Evolutionary conservation across 1,140 invertebrate genomes (phyloP), one percentile per base, ranked within the genome.

Genomic region (Orussus abietinus): DNA sequence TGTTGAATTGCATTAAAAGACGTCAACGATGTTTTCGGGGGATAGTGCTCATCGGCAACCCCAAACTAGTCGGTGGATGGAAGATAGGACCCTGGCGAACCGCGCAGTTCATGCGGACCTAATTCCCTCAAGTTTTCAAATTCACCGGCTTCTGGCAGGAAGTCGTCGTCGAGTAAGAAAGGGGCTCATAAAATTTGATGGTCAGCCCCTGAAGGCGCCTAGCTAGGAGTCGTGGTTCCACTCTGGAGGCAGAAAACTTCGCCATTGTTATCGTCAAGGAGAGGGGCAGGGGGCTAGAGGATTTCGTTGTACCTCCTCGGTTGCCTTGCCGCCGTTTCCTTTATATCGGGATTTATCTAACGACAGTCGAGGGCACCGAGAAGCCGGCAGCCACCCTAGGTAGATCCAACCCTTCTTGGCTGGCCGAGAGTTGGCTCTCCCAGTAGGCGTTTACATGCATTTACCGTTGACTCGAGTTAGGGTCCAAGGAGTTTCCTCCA

Each of bases 121-220:
- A n/a, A n/a, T n/a, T n/a, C n/a, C n/a, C n/a, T n/a, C n/a, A n/a
- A n/a, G n/a, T n/a, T n/a, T n/a, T n/a, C n/a, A n/a, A n/a, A n/a
- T n/a, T n/a, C n/a, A n/a, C n/a, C n/a, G n/a, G 7, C 22, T 45
- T 30, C 2, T 4, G 12, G 33, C 21, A 47, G 29, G 15, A 28
- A 29, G 11, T 14, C 21, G 20, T 3, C 10, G 18, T 53, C 33
- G 19, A n/a, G n/a, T 44, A 32, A 36, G 17, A 36, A 20, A n/a
- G n/a, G n/a, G n/a, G n/a, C n/a, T n/a, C n/a, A n/a, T n/a, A 62
- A 56, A 58, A 49, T 49, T 54, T 45, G 39, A 52, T 42, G 42
- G 40, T 48, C 41, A 52, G 38, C 33, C 15, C 41, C 32, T n/a
- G 14, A 47, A 36, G 7, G 36, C 22, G 19, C 10, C 14, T 4